Percentiles rank a stretch among this genome's conserved stretches.
These are phyloP conservation scores for Neopipo cinnamomea DNA, from an alignment of 2,113 vertebrate species.

Conservation along the genomic window DNA sequence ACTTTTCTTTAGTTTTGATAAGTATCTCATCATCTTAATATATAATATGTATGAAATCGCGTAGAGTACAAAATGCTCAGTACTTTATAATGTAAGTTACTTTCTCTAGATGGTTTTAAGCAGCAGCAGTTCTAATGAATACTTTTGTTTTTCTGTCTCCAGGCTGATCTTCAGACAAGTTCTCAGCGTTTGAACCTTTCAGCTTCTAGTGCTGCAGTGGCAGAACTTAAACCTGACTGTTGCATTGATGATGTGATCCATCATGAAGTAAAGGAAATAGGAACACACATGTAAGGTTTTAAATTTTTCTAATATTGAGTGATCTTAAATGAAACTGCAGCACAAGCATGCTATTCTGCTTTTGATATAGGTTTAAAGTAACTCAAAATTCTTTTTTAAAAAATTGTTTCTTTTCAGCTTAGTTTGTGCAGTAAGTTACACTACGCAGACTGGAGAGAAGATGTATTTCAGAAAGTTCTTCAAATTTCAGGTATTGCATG, in stretches of 20 bases:
- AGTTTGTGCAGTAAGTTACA: conserved; percentile 98
- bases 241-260: conserved; percentile 99
- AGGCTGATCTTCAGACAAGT: conserved; percentile 99
- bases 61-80: not conserved
- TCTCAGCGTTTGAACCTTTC: conserved; percentile 97
- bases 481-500: conserved; percentile 92
- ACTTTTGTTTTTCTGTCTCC: not conserved
- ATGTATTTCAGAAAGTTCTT: conserved; percentile 99
- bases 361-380: not conserved
- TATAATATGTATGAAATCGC: not conserved
- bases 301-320: not conserved
- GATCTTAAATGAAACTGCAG: not conserved
- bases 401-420: conserved; percentile 79
- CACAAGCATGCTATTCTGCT: not conserved
- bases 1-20: not conserved
- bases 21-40: not conserved
- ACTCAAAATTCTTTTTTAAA: not conserved
- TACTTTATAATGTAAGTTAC: not conserved
- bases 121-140: not conserved
- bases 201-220: conserved; percentile 89
- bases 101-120: not conserved
- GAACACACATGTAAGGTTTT: conserved; percentile 91
- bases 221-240: conserved; percentile 91
- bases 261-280: conserved; percentile 98
- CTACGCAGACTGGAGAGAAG: conserved; percentile 93